phyloP scores from a whole-genome alignment of 2,797 vertebrate species.

The Chelonia mydas region DNA sequence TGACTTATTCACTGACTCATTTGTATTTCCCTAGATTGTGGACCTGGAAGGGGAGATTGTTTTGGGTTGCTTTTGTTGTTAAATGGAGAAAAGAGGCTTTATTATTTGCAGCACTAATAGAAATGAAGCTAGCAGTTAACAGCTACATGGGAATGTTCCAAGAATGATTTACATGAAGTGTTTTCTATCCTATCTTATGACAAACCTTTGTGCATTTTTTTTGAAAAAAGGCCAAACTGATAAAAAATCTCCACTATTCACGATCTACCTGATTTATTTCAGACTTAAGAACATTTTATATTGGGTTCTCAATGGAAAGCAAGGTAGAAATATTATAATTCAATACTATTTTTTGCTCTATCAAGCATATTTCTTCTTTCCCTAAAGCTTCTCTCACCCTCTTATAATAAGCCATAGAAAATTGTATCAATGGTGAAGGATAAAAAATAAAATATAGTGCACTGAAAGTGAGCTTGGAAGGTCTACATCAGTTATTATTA shows the following conservation, averaged over 20 bases:
- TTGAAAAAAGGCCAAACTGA: constrained; percentile 55
- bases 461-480: constrained; percentile 18
- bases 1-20: background rate
- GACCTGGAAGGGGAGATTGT: background rate
- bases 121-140: constrained; percentile 60
- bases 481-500: constrained; percentile 22
- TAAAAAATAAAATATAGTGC: constrained; percentile 46
- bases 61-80: background rate
- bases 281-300: constrained; percentile 39
- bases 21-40: background rate
- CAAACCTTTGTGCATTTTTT: constrained; percentile 72
- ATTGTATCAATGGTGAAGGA: constrained; percentile 21
- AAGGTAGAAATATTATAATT: background rate
- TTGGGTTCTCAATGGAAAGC: constrained; percentile 20
- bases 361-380: background rate
- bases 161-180: constrained; percentile 65
- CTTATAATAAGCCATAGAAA: constrained; percentile 30
- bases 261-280: constrained; percentile 24
- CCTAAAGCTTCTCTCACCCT: constrained; percentile 31
- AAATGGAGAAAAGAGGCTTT: constrained; percentile 18
- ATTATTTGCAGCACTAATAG: constrained; percentile 26
- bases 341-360: background rate
- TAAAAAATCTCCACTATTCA: constrained; percentile 50
- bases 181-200: constrained; percentile 64
- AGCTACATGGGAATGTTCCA: constrained; percentile 65